Percentiles rank a stretch among this genome's conserved stretches.
Evolutionary conservation across 1,140 invertebrate genomes (phyloP).

Genomic region (Brachionus manjavacas): DNA sequence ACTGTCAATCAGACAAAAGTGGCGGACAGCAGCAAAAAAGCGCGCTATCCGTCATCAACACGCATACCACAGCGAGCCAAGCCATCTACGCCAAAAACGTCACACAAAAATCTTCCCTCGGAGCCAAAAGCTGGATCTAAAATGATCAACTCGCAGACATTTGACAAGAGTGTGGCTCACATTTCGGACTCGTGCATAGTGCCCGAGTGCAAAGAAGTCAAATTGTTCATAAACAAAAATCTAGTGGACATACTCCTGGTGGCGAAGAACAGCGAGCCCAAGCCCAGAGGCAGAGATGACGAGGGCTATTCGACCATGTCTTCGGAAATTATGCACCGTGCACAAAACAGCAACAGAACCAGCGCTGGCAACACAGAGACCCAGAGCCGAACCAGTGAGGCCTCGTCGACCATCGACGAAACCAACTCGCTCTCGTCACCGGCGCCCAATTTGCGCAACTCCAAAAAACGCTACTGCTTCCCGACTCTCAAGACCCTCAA

Average conservation of each 20-base stretch:
- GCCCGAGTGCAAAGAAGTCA: constrained; percentile 23
- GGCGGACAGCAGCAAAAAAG: background rate
- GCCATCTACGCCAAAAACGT: background rate
- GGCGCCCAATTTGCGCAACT: background rate
- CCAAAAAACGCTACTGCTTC: constrained; percentile 33
- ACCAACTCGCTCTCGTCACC: background rate
- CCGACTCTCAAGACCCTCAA: constrained; percentile 22
- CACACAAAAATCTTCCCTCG: background rate
- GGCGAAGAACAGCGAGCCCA: background rate
- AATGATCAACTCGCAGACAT: constrained; percentile 30
- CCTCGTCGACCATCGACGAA: background rate
- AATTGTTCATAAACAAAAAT: constrained; percentile 15
- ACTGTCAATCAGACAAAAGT: background rate
- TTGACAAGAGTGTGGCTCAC: constrained; percentile 4
- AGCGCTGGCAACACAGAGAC: background rate
- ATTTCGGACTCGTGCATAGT: background rate
- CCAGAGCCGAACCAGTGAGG: background rate
- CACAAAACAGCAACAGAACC: background rate
- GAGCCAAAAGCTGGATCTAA: background rate
- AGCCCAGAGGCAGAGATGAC: background rate
- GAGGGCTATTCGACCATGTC: constrained; percentile 42
- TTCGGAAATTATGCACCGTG: background rate
- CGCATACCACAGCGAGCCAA: constrained; percentile 9
- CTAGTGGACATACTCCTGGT: background rate
- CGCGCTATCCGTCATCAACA: background rate